These are phyloP conservation scores for Argynnis bischoffii DNA, from an alignment of 2,888 invertebrate genomes.

Conservation along the genomic window DNA sequence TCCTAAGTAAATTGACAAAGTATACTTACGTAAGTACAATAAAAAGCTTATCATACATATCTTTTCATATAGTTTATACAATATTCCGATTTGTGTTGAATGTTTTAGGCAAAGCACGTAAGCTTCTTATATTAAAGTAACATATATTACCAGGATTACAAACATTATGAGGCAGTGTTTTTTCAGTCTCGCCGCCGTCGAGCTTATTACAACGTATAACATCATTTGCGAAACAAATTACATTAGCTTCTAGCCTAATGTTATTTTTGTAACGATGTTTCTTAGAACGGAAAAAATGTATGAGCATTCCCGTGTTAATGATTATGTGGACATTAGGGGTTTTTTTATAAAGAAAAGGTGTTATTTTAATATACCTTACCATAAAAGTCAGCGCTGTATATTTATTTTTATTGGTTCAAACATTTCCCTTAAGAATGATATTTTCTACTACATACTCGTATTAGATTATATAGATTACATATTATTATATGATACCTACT, in stretches of 20 bases:
- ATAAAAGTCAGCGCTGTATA: conserved; percentile 7
- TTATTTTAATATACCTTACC: conserved; percentile 2
- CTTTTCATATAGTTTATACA: conserved; percentile 5
- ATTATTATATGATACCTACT: no score
- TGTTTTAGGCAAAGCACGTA: conserved; percentile 50
- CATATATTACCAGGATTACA: conserved; percentile 36
- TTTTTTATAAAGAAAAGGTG: conserved; percentile 24
- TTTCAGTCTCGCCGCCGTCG: conserved; percentile 34
- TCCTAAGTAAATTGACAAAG: no score
- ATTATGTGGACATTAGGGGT: conserved; percentile 33
- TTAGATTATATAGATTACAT: neutral
- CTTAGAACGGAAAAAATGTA: conserved; percentile 44
- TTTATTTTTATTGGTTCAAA: neutral
- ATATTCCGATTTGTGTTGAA: conserved; percentile 44
- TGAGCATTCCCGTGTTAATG: conserved; percentile 42
- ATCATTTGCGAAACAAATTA: conserved; percentile 69
- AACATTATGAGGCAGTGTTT: conserved; percentile 38
- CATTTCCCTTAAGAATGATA: no score
- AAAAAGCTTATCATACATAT: neutral
- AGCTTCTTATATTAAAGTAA: conserved; percentile 43
- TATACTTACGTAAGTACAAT: neutral
- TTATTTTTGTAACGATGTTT: conserved; percentile 43
- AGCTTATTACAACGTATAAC: conserved; percentile 46
- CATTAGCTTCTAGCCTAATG: conserved; percentile 45
- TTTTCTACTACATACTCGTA: neutral